Percentiles rank a stretch among this genome's conserved stretches.
These are phyloP conservation scores for Pterobdella sp. DNA, from an alignment of 2,888 invertebrate species.

Conservation along the genomic window DNA sequence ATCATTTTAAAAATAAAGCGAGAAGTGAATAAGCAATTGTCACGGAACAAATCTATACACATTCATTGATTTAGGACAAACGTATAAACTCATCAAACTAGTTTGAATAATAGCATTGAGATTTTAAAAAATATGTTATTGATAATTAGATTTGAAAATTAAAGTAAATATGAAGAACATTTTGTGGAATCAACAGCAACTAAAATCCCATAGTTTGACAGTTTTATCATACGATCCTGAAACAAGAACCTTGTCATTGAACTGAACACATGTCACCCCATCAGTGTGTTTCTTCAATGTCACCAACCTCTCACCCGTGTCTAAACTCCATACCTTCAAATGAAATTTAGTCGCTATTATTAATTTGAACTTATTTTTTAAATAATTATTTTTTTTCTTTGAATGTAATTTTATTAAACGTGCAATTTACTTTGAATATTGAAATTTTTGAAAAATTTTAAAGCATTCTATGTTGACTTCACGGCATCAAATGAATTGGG, in stretches of 20 bases:
- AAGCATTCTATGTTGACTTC: too few relatives aligned
- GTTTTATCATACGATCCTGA: constrained; percentile 56
- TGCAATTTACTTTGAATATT: too few relatives aligned
- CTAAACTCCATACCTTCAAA: constrained; percentile 54
- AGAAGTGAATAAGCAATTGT: too few relatives aligned
- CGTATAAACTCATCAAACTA: not conserved
- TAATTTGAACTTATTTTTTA: too few relatives aligned
- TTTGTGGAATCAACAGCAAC: constrained; percentile 38
- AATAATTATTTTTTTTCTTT: too few relatives aligned
- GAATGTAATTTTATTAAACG: too few relatives aligned
- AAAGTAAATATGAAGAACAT: not conserved
- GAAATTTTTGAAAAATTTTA: too few relatives aligned
- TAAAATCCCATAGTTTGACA: constrained; percentile 56
- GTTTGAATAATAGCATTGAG: not conserved
- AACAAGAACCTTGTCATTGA: constrained; percentile 55
- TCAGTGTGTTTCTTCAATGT: constrained; percentile 55
- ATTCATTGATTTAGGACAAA: not conserved
- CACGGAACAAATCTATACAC: not conserved
- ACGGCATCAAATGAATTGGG: too few relatives aligned
- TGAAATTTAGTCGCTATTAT: constrained; percentile 15
- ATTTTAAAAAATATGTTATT: too few relatives aligned
- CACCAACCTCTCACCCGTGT: constrained; percentile 53
- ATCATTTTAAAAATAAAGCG: too few relatives aligned
- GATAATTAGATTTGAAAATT: not conserved
- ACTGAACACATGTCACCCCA: constrained; percentile 56